Percentiles rank a stretch among this genome's conserved stretches.
phyloP scores from a whole-genome alignment of 1,140 invertebrate genomes.

The Aphaenogaster ashmeadi region DNA sequence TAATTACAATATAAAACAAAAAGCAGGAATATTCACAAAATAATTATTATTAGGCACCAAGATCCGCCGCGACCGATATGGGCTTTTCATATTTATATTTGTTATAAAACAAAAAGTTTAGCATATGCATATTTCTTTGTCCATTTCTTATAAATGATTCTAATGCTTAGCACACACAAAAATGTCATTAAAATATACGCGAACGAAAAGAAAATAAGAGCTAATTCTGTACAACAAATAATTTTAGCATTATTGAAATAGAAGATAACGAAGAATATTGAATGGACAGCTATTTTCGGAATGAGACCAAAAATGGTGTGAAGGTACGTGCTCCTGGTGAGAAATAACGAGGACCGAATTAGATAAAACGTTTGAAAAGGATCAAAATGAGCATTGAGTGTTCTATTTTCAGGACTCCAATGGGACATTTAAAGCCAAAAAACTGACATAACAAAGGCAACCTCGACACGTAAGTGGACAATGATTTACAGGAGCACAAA shows the following conservation, averaged over 20 bases:
- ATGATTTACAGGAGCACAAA: constrained; percentile 47
- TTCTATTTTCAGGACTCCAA: constrained; percentile 66
- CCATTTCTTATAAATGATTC: background rate
- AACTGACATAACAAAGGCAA: constrained; percentile 51
- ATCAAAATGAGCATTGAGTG: constrained; percentile 61
- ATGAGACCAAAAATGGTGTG: constrained; percentile 51
- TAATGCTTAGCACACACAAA: background rate
- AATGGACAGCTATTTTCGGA: constrained; percentile 61
- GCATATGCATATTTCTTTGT: background rate
- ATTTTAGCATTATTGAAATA: background rate
- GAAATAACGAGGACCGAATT: constrained; percentile 68
- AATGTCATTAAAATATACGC: background rate
- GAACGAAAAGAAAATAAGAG: background rate
- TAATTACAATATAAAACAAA: background rate
- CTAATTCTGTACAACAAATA: background rate
- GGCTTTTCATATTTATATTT: no score
- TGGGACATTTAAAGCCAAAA: constrained; percentile 49
- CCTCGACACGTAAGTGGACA: constrained; percentile 45
- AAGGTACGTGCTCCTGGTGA: constrained; percentile 39
- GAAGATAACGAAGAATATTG: constrained; percentile 11
- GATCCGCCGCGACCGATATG: no score
- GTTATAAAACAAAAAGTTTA: no score
- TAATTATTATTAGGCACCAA: no score
- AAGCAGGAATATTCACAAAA: background rate
- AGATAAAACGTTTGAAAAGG: constrained; percentile 72